Evolutionary conservation across 2,888 invertebrate species (phyloP), one percentile per base, ranked within the genome.

Genomic region (Drosophila kambysellisi): DNA sequence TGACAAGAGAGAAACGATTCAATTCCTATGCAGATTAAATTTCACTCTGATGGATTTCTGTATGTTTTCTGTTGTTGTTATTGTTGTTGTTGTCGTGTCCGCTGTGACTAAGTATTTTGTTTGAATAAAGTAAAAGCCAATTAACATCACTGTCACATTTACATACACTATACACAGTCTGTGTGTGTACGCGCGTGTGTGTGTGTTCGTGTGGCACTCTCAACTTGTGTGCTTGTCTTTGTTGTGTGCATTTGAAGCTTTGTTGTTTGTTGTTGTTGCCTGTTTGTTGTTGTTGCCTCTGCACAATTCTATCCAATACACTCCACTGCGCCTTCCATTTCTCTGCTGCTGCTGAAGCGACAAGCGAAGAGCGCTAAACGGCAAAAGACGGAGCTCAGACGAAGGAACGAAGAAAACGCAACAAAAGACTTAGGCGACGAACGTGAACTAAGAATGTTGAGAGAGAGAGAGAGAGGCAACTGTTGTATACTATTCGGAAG

Each of bases 91-190:
- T 58, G 54, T 67, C 52, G 64, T 80, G 41, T 71, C 51, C 66
- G 70, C 63, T 78, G 76, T 80, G 87, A 74, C 82, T 82, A 68
- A 74, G 74, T 78, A 74, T 77, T 84, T 82, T 87, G 85, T 87
- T 88, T 84, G 75, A 76, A 77, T 80, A 88, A 89, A 87, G 87
- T 87, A 87, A 87, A 87, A 87, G 87, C 89, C 89, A 89, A 89
- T 87, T 89, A 87, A 87, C 87, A 87, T 88, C 88, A 81, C 83
- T 87, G 87, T 87, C 89, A 67, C 81, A 89, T 89, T 89, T 81
- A 70, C 89, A 84, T 74, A 72, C 61, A 65, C 67, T 52, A 29
- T 52, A 37, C 32, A 32, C n/a, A 41, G 41, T 32, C 33, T 37
- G 48, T 50, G 39, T 48, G 9, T 25, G 51, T 59, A 17, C 35